Conservation (phyloP, 2,797 vertebrate species). For the Furcifer pardalis region DNA sequence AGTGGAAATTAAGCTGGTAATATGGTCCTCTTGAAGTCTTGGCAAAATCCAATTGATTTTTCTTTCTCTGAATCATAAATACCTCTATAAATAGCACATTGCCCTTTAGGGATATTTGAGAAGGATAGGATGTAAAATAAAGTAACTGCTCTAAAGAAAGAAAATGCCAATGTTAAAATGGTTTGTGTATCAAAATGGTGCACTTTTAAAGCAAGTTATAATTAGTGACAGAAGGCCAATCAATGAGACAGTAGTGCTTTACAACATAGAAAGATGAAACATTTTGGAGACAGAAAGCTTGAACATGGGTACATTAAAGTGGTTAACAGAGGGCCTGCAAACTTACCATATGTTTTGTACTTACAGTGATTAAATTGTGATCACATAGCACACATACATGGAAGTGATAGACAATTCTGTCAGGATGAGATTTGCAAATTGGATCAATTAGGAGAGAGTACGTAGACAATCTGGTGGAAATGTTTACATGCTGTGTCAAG, state of each 20-base stretch:
- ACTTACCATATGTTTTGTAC: constrained; percentile 67
- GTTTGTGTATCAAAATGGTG: constrained; percentile 43
- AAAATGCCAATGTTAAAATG: constrained; percentile 56
- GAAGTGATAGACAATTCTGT: constrained; percentile 63
- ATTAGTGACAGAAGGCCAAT: constrained; percentile 65
- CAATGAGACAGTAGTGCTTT: constrained; percentile 58
- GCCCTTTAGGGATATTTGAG: constrained; percentile 19
- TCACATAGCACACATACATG: constrained; percentile 62
- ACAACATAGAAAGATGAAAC: constrained; percentile 59
- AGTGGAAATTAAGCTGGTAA: neutral
- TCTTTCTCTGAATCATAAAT: neutral
- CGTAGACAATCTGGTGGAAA: constrained; percentile 68
- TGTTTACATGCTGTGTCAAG: constrained; percentile 63
- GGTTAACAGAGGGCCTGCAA: constrained; percentile 59
- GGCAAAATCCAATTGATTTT: constrained; percentile 14
- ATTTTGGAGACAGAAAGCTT: constrained; percentile 45
- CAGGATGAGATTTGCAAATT: constrained; percentile 67
- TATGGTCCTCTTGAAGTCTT: neutral
- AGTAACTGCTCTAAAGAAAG: constrained; percentile 49
- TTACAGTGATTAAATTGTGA: constrained; percentile 63
- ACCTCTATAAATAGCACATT: neutral
- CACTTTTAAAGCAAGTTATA: constrained; percentile 42
- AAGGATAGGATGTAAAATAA: constrained; percentile 46
- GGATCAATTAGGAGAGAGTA: constrained; percentile 68
- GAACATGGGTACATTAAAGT: constrained; percentile 46